Percentiles rank a stretch among this genome's conserved stretches.
phyloP scores from a whole-genome alignment of 2,888 invertebrate genomes.

The Diplolepis rosae region DNA sequence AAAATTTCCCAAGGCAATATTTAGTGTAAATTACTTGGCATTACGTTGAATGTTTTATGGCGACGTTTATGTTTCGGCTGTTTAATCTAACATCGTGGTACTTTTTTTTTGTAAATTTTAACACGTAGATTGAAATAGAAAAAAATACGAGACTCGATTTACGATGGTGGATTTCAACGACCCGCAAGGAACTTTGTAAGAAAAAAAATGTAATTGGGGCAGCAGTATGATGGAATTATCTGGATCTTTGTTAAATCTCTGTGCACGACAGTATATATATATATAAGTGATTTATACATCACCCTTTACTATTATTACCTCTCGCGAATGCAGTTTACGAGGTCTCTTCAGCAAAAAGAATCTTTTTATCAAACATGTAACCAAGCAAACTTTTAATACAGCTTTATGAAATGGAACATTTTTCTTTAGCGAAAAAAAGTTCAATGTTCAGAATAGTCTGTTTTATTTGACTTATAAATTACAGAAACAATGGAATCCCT shows the following conservation, averaged over 20 bases:
- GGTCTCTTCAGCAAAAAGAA: not conserved
- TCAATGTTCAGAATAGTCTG: no score
- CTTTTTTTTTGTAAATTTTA: constrained; percentile 15
- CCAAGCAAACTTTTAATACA: not conserved
- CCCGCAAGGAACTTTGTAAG: not conserved
- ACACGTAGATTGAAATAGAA: not conserved
- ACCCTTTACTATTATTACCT: constrained; percentile 21
- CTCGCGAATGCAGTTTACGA: constrained; percentile 20
- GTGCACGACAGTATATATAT: constrained; percentile 13
- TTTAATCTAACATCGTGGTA: not conserved
- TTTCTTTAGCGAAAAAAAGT: no score
- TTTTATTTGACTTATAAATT: no score
- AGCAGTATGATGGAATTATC: constrained; percentile 23
- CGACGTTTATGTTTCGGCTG: constrained; percentile 4
- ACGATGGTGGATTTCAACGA: not conserved
- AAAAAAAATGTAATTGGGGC: constrained; percentile 24
- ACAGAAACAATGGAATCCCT: no score
- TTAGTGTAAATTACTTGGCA: not conserved
- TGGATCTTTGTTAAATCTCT: constrained; percentile 22
- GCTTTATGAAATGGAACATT: not conserved
- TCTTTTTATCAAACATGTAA: constrained; percentile 8
- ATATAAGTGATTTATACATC: constrained; percentile 16
- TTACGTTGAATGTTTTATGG: constrained; percentile 8
- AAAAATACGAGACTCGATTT: constrained; percentile 1
- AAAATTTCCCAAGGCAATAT: not conserved